Evolutionary conservation across 2,888 invertebrate genomes (phyloP), one percentile per base, ranked within the genome.

Genomic region (Leptopterna dolabrata): DNA sequence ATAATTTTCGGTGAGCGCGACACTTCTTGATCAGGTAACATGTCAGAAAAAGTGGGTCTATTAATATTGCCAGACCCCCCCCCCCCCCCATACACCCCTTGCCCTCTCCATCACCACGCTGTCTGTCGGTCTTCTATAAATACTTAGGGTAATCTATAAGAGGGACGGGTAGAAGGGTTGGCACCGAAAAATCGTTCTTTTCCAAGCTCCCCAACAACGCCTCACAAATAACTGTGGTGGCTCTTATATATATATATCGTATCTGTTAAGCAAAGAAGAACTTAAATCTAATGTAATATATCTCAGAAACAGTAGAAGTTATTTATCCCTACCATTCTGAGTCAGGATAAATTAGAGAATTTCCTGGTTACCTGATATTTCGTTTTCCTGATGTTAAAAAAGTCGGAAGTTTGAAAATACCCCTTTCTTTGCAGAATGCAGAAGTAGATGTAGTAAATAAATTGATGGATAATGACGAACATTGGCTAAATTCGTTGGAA

Each of bases 101-200:
- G 16, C n/a, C 14, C 30, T 9, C 36, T 73, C 24, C 19, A 7
- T 24, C 19, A 3, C 55, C 3, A 3, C 16, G 19, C 55, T 24
- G 63, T 63, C 63, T 73, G 36, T 71, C 36, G 71, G 71, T 73
- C 36, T 73, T 73, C 73, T 73, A 73, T 30, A 73, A 73, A 73
- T 73, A 73, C 36, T 2, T 36, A 9, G 73, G 36, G 36, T 11
- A 63, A 24, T 63, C 63, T 63, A 24, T 27, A 63, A 7, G 13
- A 24, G 24, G 63, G 24, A 11, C 9, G 63, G 63, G 55, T 6
- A 19, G 24, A 9, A 27, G 24, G 63, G 24, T 24, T 63, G 63
- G 63, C 63, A 63, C 63, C 63, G 24, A 24, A 63, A 63, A 63
- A 24, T 24, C 63, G 24, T 24, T 63, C 24, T 63, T 63, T 63